Evolutionary conservation across 2,888 invertebrate species (phyloP), one percentile per base, ranked within the genome.

Genomic region (Odontomyia ornata): DNA sequence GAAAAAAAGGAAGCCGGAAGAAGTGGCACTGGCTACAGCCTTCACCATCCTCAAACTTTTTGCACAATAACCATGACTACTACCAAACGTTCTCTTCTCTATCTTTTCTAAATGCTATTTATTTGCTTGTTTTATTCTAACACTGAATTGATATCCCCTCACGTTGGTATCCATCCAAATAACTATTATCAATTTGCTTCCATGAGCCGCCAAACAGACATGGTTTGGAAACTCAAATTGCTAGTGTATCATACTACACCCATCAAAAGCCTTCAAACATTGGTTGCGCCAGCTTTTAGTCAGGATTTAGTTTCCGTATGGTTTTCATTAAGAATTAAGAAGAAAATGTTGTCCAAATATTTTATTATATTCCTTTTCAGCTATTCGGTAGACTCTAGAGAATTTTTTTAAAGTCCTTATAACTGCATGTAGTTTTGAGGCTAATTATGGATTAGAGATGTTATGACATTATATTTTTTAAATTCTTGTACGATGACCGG

Each of bases 41-140:
- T 95, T 95, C 85, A 97, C 96, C 87, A 96, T 97, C 52, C 89
- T 97, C 79, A 96, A n/a, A n/a, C n/a, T n/a, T n/a, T n/a, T n/a
- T n/a, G n/a, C n/a, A n/a, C n/a, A n/a, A n/a, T n/a, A n/a, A n/a
- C n/a, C n/a, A n/a, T n/a, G n/a, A n/a, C n/a, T n/a, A n/a, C n/a
- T n/a, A n/a, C n/a, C n/a, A n/a, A n/a, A n/a, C n/a, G n/a, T n/a
- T n/a, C n/a, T n/a, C n/a, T n/a, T n/a, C n/a, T n/a, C n/a, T n/a
- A n/a, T n/a, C n/a, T n/a, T n/a, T n/a, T n/a, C n/a, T n/a, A n/a
- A n/a, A n/a, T n/a, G n/a, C n/a, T n/a, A n/a, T n/a, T n/a, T n/a
- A n/a, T n/a, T n/a, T n/a, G n/a, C n/a, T n/a, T n/a, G n/a, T n/a
- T n/a, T n/a, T n/a, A n/a, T n/a, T n/a, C n/a, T n/a, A n/a, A n/a